These are phyloP conservation scores for Scartelaos histophorus DNA, from an alignment of 2,113 vertebrate species.

Conservation along the genomic window DNA sequence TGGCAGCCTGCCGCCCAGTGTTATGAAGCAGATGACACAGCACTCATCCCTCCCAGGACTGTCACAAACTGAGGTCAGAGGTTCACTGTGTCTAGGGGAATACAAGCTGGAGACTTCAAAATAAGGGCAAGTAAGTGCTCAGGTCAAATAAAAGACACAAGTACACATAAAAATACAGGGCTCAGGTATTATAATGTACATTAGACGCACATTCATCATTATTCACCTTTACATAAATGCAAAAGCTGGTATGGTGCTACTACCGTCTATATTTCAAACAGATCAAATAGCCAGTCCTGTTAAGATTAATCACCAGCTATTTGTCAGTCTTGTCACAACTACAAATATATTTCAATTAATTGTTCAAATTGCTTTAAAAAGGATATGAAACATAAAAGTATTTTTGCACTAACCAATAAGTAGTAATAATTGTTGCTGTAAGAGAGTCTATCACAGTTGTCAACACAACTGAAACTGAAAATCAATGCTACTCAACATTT, in stretches of 20 bases:
- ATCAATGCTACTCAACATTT: background rate
- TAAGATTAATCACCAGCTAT: too few species aligned
- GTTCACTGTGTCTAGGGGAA: constrained; percentile 19
- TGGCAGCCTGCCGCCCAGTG: constrained; percentile 10
- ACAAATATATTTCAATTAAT: background rate
- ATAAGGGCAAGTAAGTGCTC: background rate
- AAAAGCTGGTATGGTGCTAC: background rate
- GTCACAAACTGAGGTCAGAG: constrained; percentile 36
- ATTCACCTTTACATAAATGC: background rate
- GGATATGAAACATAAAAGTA: too few species aligned
- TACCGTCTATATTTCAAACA: background rate
- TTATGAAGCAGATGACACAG: constrained; percentile 40
- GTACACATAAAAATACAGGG: background rate
- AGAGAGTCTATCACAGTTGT: too few species aligned
- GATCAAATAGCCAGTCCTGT: too few species aligned
- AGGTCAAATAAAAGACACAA: background rate
- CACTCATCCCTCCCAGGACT: constrained; percentile 30
- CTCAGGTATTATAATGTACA: background rate
- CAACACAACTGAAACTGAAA: background rate
- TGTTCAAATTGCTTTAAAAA: too few species aligned
- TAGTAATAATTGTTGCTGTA: too few species aligned
- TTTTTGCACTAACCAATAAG: too few species aligned
- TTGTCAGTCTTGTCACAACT: background rate
- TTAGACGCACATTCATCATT: background rate
- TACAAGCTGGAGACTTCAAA: background rate